Evolutionary conservation across 2,888 invertebrate genomes (phyloP).

Genomic region (Lamellibrachia columna): DNA sequence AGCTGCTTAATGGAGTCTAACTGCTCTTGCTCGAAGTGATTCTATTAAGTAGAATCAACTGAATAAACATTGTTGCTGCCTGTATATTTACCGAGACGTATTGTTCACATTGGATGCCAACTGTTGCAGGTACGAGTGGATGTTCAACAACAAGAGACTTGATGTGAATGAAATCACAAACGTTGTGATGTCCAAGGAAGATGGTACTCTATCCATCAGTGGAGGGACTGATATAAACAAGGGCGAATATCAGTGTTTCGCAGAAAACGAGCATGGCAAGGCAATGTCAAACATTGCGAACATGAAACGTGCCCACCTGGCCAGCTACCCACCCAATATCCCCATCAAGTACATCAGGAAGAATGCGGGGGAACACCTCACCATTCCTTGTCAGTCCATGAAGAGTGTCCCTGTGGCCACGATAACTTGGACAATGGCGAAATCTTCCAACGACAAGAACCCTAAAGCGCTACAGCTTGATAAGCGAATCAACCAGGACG

Average conservation of each 20-base stretch:
- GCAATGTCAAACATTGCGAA: neutral
- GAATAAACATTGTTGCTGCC: no score
- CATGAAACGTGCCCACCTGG: neutral
- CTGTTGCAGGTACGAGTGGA: neutral
- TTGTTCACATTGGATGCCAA: neutral
- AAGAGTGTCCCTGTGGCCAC: neutral
- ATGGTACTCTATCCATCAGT: neutral
- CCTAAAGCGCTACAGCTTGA: neutral
- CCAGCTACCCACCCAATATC: neutral
- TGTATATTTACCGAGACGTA: neutral
- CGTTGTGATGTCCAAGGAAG: neutral
- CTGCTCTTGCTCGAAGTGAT: no score
- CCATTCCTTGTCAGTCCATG: neutral
- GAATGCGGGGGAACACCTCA: neutral
- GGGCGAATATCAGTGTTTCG: neutral
- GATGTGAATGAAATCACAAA: neutral
- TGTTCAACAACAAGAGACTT: neutral
- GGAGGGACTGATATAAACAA: neutral
- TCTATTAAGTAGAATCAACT: no score
- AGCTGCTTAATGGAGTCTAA: no score
- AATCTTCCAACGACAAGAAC: neutral
- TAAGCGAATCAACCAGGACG: neutral
- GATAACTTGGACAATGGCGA: neutral
- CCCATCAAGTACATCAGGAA: accelerated
- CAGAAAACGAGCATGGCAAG: neutral